Percentiles rank a stretch among this genome's conserved stretches.
Evolutionary conservation across 2,797 vertebrate genomes (phyloP).

Genomic region (Crocodylus rhombifer): DNA sequence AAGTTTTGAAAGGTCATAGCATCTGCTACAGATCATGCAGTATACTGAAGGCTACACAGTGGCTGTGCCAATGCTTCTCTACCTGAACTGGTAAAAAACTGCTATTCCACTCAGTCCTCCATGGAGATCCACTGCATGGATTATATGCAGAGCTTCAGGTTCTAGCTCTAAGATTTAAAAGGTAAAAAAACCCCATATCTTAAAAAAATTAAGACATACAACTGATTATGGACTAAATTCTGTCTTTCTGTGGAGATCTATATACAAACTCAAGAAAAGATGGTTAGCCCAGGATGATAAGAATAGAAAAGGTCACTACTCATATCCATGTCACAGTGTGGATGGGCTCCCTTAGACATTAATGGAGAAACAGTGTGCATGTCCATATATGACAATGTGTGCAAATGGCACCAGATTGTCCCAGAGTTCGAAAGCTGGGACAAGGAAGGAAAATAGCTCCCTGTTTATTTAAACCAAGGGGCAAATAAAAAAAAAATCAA

Average conservation of each 20-base stretch:
- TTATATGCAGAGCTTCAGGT: neutral
- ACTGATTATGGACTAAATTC: neutral
- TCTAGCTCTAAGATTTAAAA: neutral
- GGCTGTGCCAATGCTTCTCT: neutral
- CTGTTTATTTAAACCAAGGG: neutral
- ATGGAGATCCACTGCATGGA: neutral
- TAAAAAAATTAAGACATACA: neutral
- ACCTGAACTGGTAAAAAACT: neutral
- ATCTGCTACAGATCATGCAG: neutral
- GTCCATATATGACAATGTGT: neutral
- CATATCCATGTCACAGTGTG: neutral
- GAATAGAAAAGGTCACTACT: neutral
- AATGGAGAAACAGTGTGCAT: neutral
- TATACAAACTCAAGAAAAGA: neutral
- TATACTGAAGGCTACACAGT: neutral
- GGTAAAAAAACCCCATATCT: neutral
- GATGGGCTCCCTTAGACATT: neutral
- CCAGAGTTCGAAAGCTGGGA: neutral
- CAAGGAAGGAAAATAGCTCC: neutral
- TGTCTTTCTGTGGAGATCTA: neutral
- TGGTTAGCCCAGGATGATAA: neutral
- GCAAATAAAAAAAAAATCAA: neutral
- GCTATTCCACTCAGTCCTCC: accelerated
- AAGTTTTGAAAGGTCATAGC: neutral
- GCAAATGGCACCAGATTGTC: neutral